phyloP scores from a whole-genome alignment of 2,113 vertebrate genomes.

The Oxyruncus cristatus region DNA sequence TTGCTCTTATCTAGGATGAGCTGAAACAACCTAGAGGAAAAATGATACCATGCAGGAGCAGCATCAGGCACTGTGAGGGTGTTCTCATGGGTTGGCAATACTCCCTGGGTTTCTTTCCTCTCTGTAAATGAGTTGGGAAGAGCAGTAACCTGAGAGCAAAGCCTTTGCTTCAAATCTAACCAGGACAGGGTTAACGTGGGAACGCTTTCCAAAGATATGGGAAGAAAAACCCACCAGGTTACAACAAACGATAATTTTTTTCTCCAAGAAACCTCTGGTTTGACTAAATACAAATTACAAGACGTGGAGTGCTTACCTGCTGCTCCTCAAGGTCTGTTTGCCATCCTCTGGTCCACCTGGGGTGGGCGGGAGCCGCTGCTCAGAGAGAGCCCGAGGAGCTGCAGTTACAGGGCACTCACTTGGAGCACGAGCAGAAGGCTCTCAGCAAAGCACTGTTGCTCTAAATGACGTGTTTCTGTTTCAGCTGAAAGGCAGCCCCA shows the following conservation, averaged over 20 bases:
- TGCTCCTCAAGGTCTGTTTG: not conserved
- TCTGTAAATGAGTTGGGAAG: not conserved
- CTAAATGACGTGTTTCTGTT: not conserved
- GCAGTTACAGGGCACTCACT: fast-evolving
- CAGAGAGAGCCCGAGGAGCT: not conserved
- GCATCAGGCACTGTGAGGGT: not conserved
- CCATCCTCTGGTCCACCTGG: fast-evolving
- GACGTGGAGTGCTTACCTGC: fast-evolving
- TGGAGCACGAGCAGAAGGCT: not conserved
- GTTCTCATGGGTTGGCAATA: not conserved
- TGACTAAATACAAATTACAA: not conserved
- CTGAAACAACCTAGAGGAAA: not conserved
- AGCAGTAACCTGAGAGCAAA: not conserved
- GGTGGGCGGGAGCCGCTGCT: not conserved
- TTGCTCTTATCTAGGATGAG: not conserved
- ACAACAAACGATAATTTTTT: not conserved
- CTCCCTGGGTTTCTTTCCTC: not conserved
- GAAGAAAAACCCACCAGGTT: not conserved
- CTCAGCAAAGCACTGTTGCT: not conserved
- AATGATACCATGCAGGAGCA: not conserved
- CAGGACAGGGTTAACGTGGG: not conserved
- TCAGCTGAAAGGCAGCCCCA: not conserved
- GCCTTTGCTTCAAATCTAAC: not conserved
- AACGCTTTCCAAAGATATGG: not conserved
- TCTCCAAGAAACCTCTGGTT: not conserved